Conservation (phyloP, 2,888 invertebrate species). For the Leptinotarsa juncta region DNA sequence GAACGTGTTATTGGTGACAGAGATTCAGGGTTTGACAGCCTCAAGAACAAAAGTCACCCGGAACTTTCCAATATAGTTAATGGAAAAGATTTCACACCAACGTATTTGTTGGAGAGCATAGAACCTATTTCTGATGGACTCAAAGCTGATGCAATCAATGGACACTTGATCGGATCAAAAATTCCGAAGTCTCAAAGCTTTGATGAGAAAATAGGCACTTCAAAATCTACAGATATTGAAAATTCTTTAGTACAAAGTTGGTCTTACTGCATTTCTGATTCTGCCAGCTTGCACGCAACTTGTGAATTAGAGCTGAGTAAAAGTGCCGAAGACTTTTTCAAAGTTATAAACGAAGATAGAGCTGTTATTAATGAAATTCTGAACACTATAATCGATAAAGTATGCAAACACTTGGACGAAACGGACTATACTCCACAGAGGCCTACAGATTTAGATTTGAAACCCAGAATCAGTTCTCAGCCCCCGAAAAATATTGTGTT, state of each 20-base stretch:
- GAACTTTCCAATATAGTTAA: slow-evolving; percentile 43
- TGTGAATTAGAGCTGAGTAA: slow-evolving; percentile 71
- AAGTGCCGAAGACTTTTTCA: slow-evolving; percentile 77
- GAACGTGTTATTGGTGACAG: slow-evolving; percentile 50
- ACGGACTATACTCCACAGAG: slow-evolving; percentile 38
- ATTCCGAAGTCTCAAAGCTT: slow-evolving; percentile 64
- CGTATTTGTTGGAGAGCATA: slow-evolving; percentile 59
- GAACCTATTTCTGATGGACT: slow-evolving; percentile 63
- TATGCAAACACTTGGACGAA: slow-evolving; percentile 59
- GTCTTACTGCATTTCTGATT: slow-evolving; percentile 67
- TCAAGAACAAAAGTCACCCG: slow-evolving; percentile 52
- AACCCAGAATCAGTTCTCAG: slow-evolving; percentile 51
- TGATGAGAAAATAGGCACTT: slow-evolving; percentile 61
- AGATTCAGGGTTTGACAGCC: slow-evolving; percentile 61
- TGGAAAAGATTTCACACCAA: slow-evolving; percentile 40
- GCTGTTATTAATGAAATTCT: slow-evolving; percentile 70
- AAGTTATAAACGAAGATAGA: slow-evolving; percentile 66
- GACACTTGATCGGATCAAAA: slow-evolving; percentile 34
- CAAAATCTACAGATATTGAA: slow-evolving; percentile 63
- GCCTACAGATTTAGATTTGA: slow-evolving; percentile 57
- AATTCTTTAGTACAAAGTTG: slow-evolving; percentile 69
- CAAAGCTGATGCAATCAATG: slow-evolving; percentile 51
- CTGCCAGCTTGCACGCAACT: slow-evolving; percentile 61
- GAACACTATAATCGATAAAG: slow-evolving; percentile 71
- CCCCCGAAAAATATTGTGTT: slow-evolving; percentile 65